A percentile compares a stretch with the other conserved stretches of the same genome.
Evolutionary conservation across 2,888 invertebrate species (phyloP).

Genomic region (Mamestra brassicae): DNA sequence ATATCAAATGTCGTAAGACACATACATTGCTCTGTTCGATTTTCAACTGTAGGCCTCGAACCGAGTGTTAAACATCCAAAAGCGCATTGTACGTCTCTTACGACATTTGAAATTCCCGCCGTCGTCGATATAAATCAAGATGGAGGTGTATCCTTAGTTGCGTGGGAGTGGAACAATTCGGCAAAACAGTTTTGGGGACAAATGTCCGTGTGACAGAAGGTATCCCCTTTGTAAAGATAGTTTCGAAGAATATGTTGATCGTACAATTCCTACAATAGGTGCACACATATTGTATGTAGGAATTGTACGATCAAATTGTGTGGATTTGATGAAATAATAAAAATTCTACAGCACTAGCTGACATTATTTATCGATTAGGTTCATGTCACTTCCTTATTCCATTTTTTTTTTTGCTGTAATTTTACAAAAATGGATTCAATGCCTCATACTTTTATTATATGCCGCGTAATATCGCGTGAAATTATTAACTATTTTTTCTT

Average conservation of each 20-base stretch:
- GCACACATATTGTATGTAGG: constrained; percentile 4
- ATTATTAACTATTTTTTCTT: no score
- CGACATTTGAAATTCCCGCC: neutral
- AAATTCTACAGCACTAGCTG: neutral
- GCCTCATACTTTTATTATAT: neutral
- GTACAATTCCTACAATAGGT: no score
- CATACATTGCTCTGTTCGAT: neutral
- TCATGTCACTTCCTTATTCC: neutral
- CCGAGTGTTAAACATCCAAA: neutral
- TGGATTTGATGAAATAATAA: constrained; percentile 5
- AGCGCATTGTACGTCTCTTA: neutral
- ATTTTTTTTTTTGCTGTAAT: neutral
- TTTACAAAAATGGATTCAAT: neutral
- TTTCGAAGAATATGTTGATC: constrained; percentile 36
- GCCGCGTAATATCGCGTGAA: no score
- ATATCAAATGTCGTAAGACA: neutral
- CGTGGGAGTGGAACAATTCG: constrained; percentile 58
- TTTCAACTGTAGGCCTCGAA: neutral
- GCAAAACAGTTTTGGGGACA: constrained; percentile 47
- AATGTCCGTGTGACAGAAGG: constrained; percentile 53
- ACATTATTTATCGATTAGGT: neutral
- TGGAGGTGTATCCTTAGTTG: constrained; percentile 40
- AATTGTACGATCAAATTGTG: constrained; percentile 6
- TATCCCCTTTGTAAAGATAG: constrained; percentile 42
- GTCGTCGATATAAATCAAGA: constrained; percentile 49